phyloP scores from a whole-genome alignment of 2,113 vertebrate genomes.

The Dryoscopus gambensis region DNA sequence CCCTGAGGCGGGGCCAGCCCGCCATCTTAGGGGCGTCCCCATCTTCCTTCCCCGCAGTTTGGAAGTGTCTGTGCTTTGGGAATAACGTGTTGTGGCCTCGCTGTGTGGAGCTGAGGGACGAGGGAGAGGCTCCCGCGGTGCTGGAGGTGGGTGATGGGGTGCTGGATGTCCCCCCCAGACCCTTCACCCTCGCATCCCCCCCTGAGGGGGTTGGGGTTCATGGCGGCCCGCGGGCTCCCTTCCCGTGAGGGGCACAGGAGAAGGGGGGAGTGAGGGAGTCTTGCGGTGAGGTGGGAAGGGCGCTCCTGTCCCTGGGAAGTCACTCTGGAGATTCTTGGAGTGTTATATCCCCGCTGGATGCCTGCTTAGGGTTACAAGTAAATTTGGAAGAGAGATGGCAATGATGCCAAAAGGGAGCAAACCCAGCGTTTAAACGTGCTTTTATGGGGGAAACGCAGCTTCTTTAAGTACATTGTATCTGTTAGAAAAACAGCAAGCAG shows the following conservation, averaged over 20 bases:
- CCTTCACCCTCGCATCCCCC: rapidly evolving
- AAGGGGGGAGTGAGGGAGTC: rapidly evolving
- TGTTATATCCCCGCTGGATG: not conserved
- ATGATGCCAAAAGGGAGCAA: not conserved
- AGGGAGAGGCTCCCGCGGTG: rapidly evolving
- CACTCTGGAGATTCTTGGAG: not conserved
- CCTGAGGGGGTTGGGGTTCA: rapidly evolving
- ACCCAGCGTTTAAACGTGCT: rapidly evolving
- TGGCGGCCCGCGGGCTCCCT: not conserved
- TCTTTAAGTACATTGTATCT: rapidly evolving
- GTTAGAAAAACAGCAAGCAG: not conserved
- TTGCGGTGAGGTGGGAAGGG: not conserved
- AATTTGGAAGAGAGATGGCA: not conserved
- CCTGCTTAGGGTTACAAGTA: not conserved
- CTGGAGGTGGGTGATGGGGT: not conserved
- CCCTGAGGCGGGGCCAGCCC: not conserved
- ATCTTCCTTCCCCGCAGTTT: rapidly evolving
- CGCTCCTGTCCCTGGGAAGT: not conserved
- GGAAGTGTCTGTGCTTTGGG: rapidly evolving
- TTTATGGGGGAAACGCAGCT: not conserved
- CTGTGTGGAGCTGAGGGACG: not conserved
- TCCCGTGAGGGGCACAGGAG: not conserved
- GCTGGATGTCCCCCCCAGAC: no score
- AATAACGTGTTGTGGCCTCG: rapidly evolving
- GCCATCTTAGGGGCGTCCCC: not conserved